These are phyloP conservation scores for Pteropus rufus DNA, from an alignment of 2,797 vertebrate species.

Conservation along the genomic window DNA sequence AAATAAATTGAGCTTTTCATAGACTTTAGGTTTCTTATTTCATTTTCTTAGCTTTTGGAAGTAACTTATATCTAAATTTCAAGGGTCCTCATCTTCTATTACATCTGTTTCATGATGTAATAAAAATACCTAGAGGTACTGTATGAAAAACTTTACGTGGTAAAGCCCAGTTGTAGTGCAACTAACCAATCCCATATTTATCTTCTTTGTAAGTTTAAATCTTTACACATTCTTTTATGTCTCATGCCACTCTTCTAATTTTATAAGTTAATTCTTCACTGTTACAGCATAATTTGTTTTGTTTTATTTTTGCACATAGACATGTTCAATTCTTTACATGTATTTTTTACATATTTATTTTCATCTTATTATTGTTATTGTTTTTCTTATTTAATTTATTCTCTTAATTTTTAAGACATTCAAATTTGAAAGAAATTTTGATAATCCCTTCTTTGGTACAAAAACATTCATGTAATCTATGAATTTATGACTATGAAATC, in stretches of 20 bases:
- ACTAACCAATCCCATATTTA: not conserved
- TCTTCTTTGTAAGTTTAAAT: not conserved
- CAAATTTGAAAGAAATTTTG: not conserved
- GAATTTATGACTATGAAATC: not conserved
- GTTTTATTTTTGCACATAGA: not conserved
- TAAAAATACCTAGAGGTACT: not conserved
- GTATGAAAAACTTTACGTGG: not conserved
- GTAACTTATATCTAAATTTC: not conserved
- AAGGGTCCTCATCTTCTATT: not conserved
- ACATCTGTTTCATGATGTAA: not conserved
- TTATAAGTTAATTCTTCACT: not conserved
- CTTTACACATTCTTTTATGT: not conserved
- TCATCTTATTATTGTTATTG: not conserved
- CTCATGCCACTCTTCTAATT: not conserved
- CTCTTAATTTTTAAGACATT: not conserved
- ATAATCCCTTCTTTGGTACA: not conserved
- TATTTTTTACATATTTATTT: not conserved
- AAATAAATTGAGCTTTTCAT: not conserved
- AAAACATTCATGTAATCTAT: not conserved
- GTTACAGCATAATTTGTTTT: not conserved
- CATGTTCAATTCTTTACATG: not conserved
- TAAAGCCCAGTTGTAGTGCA: not conserved
- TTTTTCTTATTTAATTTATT: not conserved
- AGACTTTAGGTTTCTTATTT: not conserved
- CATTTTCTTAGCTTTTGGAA: not conserved